phyloP scores from a whole-genome alignment of 2,888 invertebrate genomes.

The Nasonia oneida region DNA sequence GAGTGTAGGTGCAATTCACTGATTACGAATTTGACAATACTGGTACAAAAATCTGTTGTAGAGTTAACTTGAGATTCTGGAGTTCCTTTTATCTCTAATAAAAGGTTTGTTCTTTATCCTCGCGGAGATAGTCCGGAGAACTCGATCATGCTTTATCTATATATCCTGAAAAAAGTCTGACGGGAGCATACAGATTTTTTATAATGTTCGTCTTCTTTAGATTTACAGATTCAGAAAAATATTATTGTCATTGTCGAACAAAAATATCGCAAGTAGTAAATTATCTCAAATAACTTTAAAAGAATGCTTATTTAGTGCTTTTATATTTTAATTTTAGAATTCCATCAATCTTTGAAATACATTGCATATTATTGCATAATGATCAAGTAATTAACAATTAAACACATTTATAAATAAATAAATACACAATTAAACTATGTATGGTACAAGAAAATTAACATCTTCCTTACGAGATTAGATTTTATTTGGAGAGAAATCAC shows the following conservation, averaged over 20 bases:
- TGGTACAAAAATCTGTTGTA: conserved; percentile 53
- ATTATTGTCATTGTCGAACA: conserved; percentile 62
- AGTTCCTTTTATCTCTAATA: conserved; percentile 38
- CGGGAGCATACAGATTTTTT: conserved; percentile 49
- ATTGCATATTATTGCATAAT: background rate
- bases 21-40: background rate
- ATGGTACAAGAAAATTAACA: conserved; percentile 35
- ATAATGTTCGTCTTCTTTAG: conserved; percentile 40
- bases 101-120: conserved; percentile 18
- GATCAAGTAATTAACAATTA: conserved; percentile 30
- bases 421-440: conserved; percentile 50
- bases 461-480: conserved; percentile 27
- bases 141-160: conserved; percentile 37
- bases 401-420: conserved; percentile 53
- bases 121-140: conserved; percentile 20
- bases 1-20: background rate
- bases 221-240: conserved; percentile 60
- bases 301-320: background rate
- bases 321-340: conserved; percentile 26
- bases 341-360: conserved; percentile 23
- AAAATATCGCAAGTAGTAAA: conserved; percentile 52
- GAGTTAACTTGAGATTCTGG: conserved; percentile 52
- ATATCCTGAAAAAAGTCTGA: conserved; percentile 57
- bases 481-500: conserved; percentile 43
- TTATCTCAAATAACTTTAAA: conserved; percentile 17